Base-by-base conservation (phyloP, 2,797 vertebrate species). In the Poeciliopsis presidionis region DNA sequence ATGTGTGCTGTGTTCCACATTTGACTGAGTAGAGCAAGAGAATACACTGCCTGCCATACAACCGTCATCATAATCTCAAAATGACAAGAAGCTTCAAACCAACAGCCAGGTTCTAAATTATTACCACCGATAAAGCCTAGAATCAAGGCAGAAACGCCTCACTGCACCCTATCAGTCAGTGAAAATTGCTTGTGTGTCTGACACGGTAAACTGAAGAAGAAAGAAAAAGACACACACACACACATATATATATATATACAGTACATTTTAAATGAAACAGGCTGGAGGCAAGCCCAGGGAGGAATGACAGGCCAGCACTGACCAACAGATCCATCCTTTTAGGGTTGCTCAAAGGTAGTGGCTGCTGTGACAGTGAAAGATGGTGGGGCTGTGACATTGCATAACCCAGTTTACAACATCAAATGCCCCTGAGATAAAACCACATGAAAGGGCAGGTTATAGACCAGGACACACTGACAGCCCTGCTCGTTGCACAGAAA, bases 331-430 rank as follows among this genome's bases (percentile, higher is more conserved):
- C 65, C 69, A 63, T 76, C 57, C 30, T 82, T 59, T 81, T 70
- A 0, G 18, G 6, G 46, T 73, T 20, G 12, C 7, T 74, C 78
- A 78, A 61, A 43, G 65, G 59, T 33, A 39, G 74, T 13, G 65
- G 71, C 84, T 63, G 76, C n/a, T 47, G 59, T 81, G 73, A 79
- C 81, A 82, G 73, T 51, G 36, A 84, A 81, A 88, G 78, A 70
- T 78, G 75, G 74, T 39, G 57, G 83, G 75, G 22, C 67, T 63
- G 77, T 79, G 80, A 76, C 80, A 79, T 79, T 77, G 82, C 76
- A 75, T 47, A 73, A 59, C 46, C 43, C 30, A 45, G 45, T 77
- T 84, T 76, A 80, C 75, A 84, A 75, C 61, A 43, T 46, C 7
- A 2, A 82, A 79, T 86, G 43, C 80, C 77, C 75, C 41, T 14